These are phyloP conservation scores for Gibbula magus DNA, from an alignment of 2,888 invertebrate species.

Conservation along the genomic window DNA sequence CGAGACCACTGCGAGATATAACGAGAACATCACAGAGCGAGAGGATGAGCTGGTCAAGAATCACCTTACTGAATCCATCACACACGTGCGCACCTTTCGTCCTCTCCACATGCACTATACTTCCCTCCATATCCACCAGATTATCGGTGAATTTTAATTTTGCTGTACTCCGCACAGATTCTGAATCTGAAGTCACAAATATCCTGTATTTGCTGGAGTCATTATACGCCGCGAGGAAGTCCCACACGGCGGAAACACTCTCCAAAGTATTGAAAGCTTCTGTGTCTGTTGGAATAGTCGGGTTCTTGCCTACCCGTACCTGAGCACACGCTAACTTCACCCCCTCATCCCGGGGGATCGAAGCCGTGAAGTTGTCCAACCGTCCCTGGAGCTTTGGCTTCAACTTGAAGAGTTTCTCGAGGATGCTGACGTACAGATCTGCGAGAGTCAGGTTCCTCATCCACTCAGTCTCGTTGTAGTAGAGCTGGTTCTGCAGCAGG, in stretches of 20 bases:
- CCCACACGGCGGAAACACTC: conserved; percentile 27
- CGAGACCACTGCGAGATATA: conserved; percentile 34
- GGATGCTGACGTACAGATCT: background rate
- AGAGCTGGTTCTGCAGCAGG: conserved; percentile 17
- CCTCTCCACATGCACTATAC: conserved; percentile 27
- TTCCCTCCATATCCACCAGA: conserved; percentile 24
- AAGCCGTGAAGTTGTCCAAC: background rate
- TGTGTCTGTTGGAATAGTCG: conserved; percentile 29
- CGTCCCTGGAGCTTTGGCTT: background rate
- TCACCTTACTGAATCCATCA: conserved; percentile 28
- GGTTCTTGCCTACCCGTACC: conserved; percentile 30
- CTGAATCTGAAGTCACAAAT: conserved; percentile 34
- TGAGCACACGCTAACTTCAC: conserved; percentile 28
- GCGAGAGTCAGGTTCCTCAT: background rate
- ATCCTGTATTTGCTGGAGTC: conserved; percentile 20
- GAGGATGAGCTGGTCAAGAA: conserved; percentile 35
- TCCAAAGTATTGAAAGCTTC: background rate
- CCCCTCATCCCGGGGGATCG: conserved; percentile 13
- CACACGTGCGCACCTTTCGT: conserved; percentile 10
- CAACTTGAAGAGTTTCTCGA: conserved; percentile 5
- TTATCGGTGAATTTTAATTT: conserved; percentile 17
- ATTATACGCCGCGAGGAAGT: conserved; percentile 26
- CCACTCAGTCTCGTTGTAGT: background rate
- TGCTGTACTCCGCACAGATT: conserved; percentile 23
- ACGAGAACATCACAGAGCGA: conserved; percentile 31